A percentile compares a stretch with the other conserved stretches of the same genome.
Conservation (phyloP, 2,888 invertebrate species). For the Phymatocera aterrima region DNA sequence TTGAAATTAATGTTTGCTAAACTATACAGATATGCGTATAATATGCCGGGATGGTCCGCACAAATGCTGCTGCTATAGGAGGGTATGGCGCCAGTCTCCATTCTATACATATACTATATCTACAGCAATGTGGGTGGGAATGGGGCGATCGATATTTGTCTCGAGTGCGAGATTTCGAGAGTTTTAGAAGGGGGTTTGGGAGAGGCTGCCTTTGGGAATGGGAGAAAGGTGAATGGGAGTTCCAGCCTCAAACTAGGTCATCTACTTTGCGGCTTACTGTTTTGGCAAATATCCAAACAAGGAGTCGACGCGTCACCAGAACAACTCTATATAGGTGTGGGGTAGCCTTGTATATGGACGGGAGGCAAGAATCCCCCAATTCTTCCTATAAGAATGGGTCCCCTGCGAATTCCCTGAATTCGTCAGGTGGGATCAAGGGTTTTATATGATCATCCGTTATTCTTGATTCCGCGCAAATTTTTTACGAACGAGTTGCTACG, state of each 20-base stretch:
- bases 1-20: constrained; percentile 43
- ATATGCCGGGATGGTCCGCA: neutral
- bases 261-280: constrained; percentile 23
- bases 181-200: constrained; percentile 51
- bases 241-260: constrained; percentile 63
- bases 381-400: neutral
- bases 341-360: constrained; percentile 7
- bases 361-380: neutral
- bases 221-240: constrained; percentile 69
- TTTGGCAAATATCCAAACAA: constrained; percentile 56
- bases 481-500: neutral
- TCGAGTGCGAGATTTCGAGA: constrained; percentile 49
- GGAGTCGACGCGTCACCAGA: constrained; percentile 53
- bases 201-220: constrained; percentile 26
- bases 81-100: constrained; percentile 9
- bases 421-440: neutral
- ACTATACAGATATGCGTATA: constrained; percentile 16
- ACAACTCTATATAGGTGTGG: neutral
- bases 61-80: neutral
- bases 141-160: constrained; percentile 52
- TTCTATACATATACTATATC: neutral
- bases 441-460: neutral
- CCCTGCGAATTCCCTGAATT: neutral
- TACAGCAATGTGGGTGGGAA: constrained; percentile 40
- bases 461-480: neutral